Percentiles rank a stretch among this genome's conserved stretches.
These are phyloP conservation scores for Anisognathus igniventris DNA, from an alignment of 2,797 vertebrate species.

Conservation along the genomic window DNA sequence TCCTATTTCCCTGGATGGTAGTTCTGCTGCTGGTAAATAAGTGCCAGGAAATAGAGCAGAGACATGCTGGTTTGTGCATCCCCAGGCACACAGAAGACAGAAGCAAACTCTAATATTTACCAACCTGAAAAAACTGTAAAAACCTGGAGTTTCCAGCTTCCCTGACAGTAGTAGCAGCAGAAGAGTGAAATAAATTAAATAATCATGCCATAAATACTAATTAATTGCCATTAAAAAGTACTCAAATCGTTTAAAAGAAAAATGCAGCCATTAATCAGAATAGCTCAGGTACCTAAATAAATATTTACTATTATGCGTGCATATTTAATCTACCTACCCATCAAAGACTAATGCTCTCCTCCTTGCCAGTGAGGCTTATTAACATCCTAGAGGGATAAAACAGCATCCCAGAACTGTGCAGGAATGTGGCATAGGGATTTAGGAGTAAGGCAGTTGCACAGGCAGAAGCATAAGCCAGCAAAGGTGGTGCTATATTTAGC, in stretches of 20 bases:
- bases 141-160: slow-evolving; percentile 29
- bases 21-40: slow-evolving; percentile 58
- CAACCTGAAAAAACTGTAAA: slow-evolving; percentile 35
- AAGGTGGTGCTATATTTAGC: slow-evolving; percentile 7
- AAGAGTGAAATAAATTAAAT: slow-evolving; percentile 64
- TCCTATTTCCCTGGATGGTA: slow-evolving; percentile 59
- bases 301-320: slow-evolving; percentile 59
- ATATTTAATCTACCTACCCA: slow-evolving; percentile 64
- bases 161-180: slow-evolving; percentile 7
- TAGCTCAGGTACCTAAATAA: slow-evolving; percentile 66
- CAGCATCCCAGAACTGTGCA: neutral
- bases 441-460: neutral
- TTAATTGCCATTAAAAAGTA: slow-evolving; percentile 68
- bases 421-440: neutral
- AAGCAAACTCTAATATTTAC: slow-evolving; percentile 48
- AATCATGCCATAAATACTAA: slow-evolving; percentile 63
- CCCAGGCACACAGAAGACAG: slow-evolving; percentile 36
- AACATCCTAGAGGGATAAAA: slow-evolving; percentile 30
- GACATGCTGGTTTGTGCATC: slow-evolving; percentile 53
- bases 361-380: slow-evolving; percentile 42
- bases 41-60: slow-evolving; percentile 60
- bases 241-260: slow-evolving; percentile 64
- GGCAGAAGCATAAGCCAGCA: neutral
- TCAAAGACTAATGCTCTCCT: slow-evolving; percentile 48
- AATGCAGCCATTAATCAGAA: slow-evolving; percentile 67